Evolutionary conservation across 2,113 vertebrate genomes (phyloP).

Genomic region (Thymallus thymallus): DNA sequence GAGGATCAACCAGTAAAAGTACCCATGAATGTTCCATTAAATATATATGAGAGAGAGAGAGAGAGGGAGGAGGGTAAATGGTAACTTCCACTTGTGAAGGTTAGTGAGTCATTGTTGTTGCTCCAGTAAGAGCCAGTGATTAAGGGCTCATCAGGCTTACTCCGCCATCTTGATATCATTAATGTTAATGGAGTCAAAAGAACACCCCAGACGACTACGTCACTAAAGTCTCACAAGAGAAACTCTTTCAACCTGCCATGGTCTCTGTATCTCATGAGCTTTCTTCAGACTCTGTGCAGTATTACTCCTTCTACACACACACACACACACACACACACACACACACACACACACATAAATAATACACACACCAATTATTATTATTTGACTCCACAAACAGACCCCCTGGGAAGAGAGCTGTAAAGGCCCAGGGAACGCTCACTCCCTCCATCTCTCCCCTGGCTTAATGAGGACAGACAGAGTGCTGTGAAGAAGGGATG

Average conservation of each 20-base stretch:
- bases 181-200: neutral
- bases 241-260: neutral
- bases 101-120: neutral
- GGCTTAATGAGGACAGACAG: neutral
- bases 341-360: conserved; percentile 17
- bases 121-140: neutral
- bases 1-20: neutral
- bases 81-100: neutral
- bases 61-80: neutral
- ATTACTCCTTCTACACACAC: neutral
- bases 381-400: too few species aligned
- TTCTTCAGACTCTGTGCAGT: neutral
- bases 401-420: too few species aligned
- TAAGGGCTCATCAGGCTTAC: neutral
- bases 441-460: neutral
- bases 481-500: neutral
- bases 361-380: conserved; percentile 9
- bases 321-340: conserved; percentile 10
- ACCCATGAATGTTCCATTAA: neutral
- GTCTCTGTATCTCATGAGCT: neutral
- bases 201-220: neutral
- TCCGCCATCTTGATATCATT: neutral
- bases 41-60: conserved; percentile 1
- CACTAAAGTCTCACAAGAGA: neutral
- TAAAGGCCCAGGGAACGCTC: neutral